Evolutionary conservation across 1,140 invertebrate species (phyloP).

Genomic region (Magallana gigas): DNA sequence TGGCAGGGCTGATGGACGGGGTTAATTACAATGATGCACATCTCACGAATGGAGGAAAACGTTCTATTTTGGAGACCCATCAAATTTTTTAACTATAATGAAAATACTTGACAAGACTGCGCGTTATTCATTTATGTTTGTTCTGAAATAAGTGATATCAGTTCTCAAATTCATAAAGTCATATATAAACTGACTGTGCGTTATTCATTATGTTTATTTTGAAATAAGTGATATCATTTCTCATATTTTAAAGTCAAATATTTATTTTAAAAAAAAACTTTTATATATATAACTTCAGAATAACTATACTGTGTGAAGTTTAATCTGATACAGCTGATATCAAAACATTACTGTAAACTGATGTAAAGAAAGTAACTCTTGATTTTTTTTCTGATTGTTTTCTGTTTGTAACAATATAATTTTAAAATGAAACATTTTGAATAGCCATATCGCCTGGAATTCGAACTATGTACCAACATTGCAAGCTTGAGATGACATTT

Average conservation of each 20-base stretch:
- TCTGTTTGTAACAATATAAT: too few relatives aligned
- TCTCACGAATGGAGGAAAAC: constrained; percentile 11
- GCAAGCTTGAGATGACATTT: too few relatives aligned
- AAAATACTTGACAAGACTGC: neutral
- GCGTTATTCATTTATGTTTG: neutral
- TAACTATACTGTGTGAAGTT: neutral
- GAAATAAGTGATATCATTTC: neutral
- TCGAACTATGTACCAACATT: too few relatives aligned
- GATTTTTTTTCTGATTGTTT: too few relatives aligned
- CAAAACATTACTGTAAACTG: too few relatives aligned
- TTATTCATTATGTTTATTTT: neutral
- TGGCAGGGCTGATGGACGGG: neutral
- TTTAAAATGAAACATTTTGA: too few relatives aligned
- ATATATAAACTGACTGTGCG: neutral
- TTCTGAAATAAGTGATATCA: neutral
- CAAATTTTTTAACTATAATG: neutral
- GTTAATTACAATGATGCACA: neutral
- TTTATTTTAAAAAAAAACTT: neutral
- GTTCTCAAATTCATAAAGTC: neutral
- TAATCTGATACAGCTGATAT: too few relatives aligned
- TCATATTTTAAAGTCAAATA: neutral
- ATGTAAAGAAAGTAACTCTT: too few relatives aligned
- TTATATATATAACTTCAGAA: neutral
- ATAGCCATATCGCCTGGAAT: too few relatives aligned
- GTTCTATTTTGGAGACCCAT: neutral